Evolutionary conservation across 1,140 invertebrate genomes (phyloP).

Genomic region (Neodiprion fabricii): DNA sequence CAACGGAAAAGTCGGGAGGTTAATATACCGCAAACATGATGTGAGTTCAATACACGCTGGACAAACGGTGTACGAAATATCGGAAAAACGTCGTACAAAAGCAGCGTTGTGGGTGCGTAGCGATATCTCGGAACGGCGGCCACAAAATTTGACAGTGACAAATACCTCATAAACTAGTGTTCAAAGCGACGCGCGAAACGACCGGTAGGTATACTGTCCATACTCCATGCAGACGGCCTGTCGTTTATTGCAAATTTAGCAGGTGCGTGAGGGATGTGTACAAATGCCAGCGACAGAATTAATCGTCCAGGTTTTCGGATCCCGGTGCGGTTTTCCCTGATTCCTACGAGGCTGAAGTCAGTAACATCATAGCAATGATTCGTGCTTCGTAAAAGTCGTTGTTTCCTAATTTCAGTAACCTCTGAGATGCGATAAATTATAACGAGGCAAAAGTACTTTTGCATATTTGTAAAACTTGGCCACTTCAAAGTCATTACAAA

Average conservation of each 20-base stretch:
- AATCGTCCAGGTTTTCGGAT: not conserved
- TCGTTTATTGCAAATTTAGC: not conserved
- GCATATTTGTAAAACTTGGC: no score
- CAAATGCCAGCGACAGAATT: not conserved
- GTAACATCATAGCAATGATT: no score
- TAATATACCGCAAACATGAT: not conserved
- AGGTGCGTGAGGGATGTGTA: no score
- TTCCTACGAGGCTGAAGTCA: no score
- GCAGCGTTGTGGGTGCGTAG: not conserved
- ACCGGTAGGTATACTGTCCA: not conserved
- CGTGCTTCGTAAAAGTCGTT: no score
- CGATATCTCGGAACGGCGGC: not conserved
- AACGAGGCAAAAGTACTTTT: no score
- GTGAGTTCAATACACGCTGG: not conserved
- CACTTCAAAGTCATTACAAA: no score
- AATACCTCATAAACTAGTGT: not conserved
- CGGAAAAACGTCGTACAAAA: not conserved
- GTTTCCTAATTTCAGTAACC: no score
- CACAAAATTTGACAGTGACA: not conserved
- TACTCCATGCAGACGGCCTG: not conserved
- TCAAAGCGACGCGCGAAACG: not conserved
- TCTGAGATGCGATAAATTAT: no score
- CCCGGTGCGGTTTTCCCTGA: not conserved
- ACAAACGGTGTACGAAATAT: not conserved
- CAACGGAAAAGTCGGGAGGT: not conserved